Evolutionary conservation across 2,113 vertebrate genomes (phyloP), one percentile per base, ranked within the genome.

Genomic region (Henicopernis longicauda): DNA sequence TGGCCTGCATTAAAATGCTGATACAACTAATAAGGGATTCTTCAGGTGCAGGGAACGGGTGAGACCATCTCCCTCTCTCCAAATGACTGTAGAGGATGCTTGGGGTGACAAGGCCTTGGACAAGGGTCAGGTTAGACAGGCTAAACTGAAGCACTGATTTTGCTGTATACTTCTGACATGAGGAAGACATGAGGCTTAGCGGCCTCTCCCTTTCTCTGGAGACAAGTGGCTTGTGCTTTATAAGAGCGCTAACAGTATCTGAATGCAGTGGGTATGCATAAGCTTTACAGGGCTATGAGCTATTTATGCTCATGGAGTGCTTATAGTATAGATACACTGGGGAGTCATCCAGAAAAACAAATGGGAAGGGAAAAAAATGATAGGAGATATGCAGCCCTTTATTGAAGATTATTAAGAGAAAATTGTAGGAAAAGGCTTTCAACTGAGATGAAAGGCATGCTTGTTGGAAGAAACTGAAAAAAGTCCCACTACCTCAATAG

Each of bases 401-500:
- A 79, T 13, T 86, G 40, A 90, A 74, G 42, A 49, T 89, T 91
- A 89, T 89, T 89, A 91, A 63, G 21, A 79, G 65, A 94, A 94
- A 89, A 94, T 79, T 1, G 65, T 38, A 82, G 57, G 59, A 87
- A 87, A 87, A 91, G 32, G 50, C 61, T 89, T 95, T 94, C 58
- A 94, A 82, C 70, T 79, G 47, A 90, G 84, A 96, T 85, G 34
- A 95, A 96, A 95, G 62, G 38, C 82, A 65, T 65, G 25, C 4
- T 85, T 90, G 34, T 40, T 80, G 40, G 62, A 93, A 93, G 54
- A 95, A 90, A 49, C 16, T 69, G 31, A 69, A 74, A 93, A 50
- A 59, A 70, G 22, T 55, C 32, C 67, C 16, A 34, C 61, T 65
- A 80, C 44, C 23, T 90, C 76, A 78, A 18, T 2, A 69, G 34